Evolutionary conservation across 1,140 invertebrate species (phyloP).

Genomic region (Bombus confusus): DNA sequence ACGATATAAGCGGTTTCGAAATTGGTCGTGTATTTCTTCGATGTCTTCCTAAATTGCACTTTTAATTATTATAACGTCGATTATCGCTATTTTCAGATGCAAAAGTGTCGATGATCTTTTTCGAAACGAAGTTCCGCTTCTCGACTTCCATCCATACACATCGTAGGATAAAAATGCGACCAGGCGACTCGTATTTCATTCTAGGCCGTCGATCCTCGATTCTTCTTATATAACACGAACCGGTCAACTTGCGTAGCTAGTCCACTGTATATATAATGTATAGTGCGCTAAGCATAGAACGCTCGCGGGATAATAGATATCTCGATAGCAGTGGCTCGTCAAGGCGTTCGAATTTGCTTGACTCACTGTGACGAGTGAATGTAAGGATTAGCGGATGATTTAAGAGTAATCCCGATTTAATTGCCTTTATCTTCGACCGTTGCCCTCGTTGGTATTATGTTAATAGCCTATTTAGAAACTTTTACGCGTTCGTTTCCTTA

Average conservation of each 20-base stretch:
- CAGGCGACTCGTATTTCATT: slow-evolving; percentile 55
- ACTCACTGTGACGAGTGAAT: neutral
- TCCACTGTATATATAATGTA: neutral
- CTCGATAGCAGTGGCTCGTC: neutral
- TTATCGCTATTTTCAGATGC: neutral
- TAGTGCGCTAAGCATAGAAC: neutral
- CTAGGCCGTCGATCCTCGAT: slow-evolving; percentile 46
- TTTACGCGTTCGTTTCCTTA: too few relatives aligned
- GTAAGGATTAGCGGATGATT: neutral
- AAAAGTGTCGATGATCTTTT: slow-evolving; percentile 28
- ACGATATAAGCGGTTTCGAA: neutral
- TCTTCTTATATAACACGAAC: slow-evolving; percentile 52
- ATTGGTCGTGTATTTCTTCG: too few relatives aligned
- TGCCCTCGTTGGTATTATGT: neutral
- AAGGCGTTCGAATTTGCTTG: neutral
- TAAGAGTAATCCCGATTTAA: neutral
- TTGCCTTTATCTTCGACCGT: neutral
- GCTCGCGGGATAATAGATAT: neutral
- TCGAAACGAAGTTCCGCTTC: neutral
- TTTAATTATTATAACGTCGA: too few relatives aligned
- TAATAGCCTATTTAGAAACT: neutral
- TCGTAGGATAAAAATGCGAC: slow-evolving; percentile 43
- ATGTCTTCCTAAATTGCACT: too few relatives aligned
- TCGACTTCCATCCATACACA: neutral
- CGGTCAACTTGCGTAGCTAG: neutral